Evolutionary conservation across 2,797 vertebrate genomes (phyloP), one percentile per base, ranked within the genome.

Genomic region (Darevskia nairensis): DNA sequence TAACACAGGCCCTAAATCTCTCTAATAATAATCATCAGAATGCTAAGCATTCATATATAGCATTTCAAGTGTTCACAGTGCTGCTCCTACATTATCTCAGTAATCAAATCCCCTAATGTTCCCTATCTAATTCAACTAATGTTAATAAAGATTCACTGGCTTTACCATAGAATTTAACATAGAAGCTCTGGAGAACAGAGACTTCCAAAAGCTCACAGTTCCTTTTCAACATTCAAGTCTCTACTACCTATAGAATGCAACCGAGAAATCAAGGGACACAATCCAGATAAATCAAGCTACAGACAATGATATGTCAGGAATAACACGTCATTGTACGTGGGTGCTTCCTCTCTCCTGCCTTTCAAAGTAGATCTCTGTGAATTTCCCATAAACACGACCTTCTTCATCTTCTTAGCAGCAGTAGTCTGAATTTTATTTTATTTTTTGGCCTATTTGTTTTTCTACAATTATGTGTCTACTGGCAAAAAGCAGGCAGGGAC

Each of bases 81-180:
- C 29, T 77, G 4, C 74, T 85, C 84, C 76, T 85, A 66, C 15
- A 66, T 82, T 82, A 82, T 82, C 41, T 82, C 71, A 77, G 80
- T 83, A 82, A 83, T 88, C 72, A 55, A 55, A 88, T 88, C 76
- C 32, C n/a, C 72, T 77, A 68, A 88, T 88, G 80, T 69, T 88
- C 80, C 64, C 72, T 83, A 88, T 77, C 80, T 69, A 77, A 83
- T 77, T 88, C 61, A 88, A 68, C 80, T 77, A 77, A 83, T 17
- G 41, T 50, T 83, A 69, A 88, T 79, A 82, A 87, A 75, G 61
- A 77, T 83, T 75, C 80, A 75, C 71, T 75, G 50, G 35, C 35
- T 75, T 74, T 74, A 80, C 69, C 35, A 32, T 6, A 25, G 68
- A 61, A 81, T 81, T 75, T n/a, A 82, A 8, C 8, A 27, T 29